These are phyloP conservation scores for Drosophila insularis DNA, from an alignment of 1,140 invertebrate species.

Conservation along the genomic window DNA sequence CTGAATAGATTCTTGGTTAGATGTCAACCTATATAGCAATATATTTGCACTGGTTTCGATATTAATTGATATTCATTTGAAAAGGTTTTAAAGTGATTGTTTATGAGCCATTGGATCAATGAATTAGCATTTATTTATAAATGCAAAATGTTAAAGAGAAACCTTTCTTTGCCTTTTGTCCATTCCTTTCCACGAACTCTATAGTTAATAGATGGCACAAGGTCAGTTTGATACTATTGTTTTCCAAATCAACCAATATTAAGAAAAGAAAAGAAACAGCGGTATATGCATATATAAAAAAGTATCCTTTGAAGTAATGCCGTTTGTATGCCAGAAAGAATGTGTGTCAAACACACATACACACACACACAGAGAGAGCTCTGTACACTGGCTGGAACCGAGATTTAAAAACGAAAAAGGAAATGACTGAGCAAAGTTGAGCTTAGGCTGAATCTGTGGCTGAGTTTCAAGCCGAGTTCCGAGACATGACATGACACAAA, in stretches of 20 bases:
- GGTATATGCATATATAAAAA: constrained; percentile 2
- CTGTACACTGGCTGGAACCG: not conserved
- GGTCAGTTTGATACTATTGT: constrained; percentile 11
- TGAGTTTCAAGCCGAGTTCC: constrained; percentile 56
- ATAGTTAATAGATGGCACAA: constrained; percentile 2
- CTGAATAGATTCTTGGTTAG: too few species aligned
- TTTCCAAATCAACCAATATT: not conserved
- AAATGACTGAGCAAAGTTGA: constrained; percentile 57
- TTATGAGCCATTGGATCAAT: not conserved
- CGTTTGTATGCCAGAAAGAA: constrained; percentile 53
- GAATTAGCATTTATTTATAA: constrained; percentile 16
- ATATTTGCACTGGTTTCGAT: too few species aligned
- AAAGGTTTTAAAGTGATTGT: not conserved
- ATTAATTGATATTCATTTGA: not conserved
- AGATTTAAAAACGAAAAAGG: constrained; percentile 59
- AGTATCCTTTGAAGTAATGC: constrained; percentile 68
- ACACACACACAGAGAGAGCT: constrained; percentile 22
- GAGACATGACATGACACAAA: constrained; percentile 58
- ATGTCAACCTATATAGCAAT: too few species aligned
- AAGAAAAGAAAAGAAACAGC: not conserved
- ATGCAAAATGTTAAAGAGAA: not conserved
- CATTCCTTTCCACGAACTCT: constrained; percentile 3
- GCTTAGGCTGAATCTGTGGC: constrained; percentile 20
- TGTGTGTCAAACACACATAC: constrained; percentile 66
- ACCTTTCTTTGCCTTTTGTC: not conserved